phyloP scores from a whole-genome alignment of 2,888 invertebrate genomes.

The Hesperia comma region DNA sequence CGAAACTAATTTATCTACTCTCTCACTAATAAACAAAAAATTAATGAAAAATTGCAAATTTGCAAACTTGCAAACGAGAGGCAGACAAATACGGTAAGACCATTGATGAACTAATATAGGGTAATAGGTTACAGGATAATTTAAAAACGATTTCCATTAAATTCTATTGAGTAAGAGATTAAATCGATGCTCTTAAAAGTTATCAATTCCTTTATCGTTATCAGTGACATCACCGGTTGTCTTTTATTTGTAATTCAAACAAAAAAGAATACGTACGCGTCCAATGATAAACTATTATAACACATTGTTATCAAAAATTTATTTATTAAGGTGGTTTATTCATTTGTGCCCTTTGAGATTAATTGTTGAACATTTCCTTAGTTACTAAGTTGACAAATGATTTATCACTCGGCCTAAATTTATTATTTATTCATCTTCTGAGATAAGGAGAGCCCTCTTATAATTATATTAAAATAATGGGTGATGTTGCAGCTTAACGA shows the following conservation, averaged over 20 bases:
- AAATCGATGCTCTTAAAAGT: slow-evolving; percentile 6
- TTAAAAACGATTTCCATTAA: background rate
- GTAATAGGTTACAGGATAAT: background rate
- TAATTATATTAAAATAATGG: too few relatives aligned
- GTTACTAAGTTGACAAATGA: background rate
- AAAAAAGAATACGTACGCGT: background rate
- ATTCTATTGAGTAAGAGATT: background rate
- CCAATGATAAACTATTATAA: slow-evolving; percentile 5
- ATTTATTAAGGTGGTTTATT: background rate
- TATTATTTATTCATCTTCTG: slow-evolving; percentile 14
- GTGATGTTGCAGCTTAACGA: too few relatives aligned
- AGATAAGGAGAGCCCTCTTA: background rate
- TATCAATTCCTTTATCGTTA: slow-evolving; percentile 18
- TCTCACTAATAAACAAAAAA: too few relatives aligned
- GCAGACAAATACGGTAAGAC: too few relatives aligned
- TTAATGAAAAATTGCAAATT: too few relatives aligned
- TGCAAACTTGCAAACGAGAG: too few relatives aligned
- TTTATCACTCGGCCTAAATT: slow-evolving; percentile 5
- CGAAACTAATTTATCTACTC: too few relatives aligned
- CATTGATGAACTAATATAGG: too few relatives aligned
- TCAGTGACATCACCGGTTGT: slow-evolving; percentile 12
- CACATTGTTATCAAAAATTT: slow-evolving; percentile 6
- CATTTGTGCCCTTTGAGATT: slow-evolving; percentile 1
- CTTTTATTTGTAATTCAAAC: slow-evolving; percentile 17
- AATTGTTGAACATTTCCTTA: slow-evolving; percentile 1